A percentile compares a stretch with the other conserved stretches of the same genome.
Evolutionary conservation across 2,888 invertebrate genomes (phyloP).

Genomic region (Lochmaea capreae): DNA sequence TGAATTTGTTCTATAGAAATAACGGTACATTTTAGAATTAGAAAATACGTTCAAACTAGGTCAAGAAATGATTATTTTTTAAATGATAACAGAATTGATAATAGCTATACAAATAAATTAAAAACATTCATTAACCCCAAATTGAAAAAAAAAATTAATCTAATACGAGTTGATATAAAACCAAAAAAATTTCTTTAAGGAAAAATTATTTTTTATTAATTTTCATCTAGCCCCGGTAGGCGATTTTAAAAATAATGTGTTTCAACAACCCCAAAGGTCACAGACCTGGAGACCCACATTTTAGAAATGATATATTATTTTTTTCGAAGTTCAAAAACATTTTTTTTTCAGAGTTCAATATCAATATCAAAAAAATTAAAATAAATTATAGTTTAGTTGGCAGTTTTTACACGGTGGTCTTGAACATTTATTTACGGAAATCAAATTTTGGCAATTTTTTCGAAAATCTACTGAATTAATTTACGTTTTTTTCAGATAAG

Average conservation of each 20-base stretch:
- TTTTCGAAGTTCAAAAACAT: constrained; percentile 25
- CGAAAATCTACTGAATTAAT: neutral
- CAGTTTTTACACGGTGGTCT: neutral
- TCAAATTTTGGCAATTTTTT: neutral
- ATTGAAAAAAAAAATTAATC: neutral
- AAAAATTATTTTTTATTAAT: neutral
- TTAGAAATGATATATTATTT: neutral
- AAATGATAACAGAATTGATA: constrained; percentile 4
- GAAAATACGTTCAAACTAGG: neutral
- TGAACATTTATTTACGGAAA: neutral
- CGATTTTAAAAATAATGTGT: constrained; percentile 7
- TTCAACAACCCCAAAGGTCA: constrained; percentile 22
- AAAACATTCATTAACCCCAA: neutral
- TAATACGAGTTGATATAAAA: no score
- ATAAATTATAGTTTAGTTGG: neutral
- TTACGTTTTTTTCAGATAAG: no score
- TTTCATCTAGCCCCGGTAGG: neutral
- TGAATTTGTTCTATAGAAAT: neutral
- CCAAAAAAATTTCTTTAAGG: no score
- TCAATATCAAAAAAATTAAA: constrained; percentile 19
- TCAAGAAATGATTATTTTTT: constrained; percentile 12
- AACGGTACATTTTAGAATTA: neutral
- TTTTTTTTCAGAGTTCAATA: constrained; percentile 25
- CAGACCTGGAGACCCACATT: constrained; percentile 20
- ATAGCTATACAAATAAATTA: constrained; percentile 6